Evolutionary conservation across 2,888 invertebrate genomes (phyloP).

Genomic region (Ochlodes sylvanus): DNA sequence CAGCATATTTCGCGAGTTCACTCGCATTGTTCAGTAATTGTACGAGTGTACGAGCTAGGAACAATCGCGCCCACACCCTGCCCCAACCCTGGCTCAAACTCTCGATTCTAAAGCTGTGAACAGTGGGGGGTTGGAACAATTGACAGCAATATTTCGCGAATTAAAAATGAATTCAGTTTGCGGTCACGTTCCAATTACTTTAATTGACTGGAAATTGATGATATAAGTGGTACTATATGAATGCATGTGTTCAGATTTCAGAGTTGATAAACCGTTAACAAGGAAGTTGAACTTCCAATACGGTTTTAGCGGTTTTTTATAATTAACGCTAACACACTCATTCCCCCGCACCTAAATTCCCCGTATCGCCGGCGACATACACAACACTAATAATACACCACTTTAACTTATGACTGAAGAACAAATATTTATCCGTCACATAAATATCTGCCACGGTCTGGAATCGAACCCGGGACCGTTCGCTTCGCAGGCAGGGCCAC

Average conservation of each 20-base stretch:
- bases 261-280: too few species aligned
- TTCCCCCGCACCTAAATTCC: too few species aligned
- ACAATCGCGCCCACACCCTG: slow-evolving; percentile 20
- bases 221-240: neutral
- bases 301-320: too few species aligned
- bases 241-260: neutral
- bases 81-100: slow-evolving; percentile 7
- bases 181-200: slow-evolving; percentile 16
- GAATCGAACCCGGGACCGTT: too few species aligned
- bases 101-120: slow-evolving; percentile 1
- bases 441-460: too few species aligned
- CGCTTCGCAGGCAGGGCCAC: too few species aligned
- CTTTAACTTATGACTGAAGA: too few species aligned
- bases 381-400: too few species aligned
- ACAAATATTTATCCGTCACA: too few species aligned
- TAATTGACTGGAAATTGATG: neutral
- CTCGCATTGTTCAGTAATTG: slow-evolving; percentile 30
- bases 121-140: slow-evolving; percentile 32
- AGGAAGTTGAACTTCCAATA: too few species aligned
- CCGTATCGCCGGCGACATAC: too few species aligned
- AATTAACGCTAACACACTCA: too few species aligned
- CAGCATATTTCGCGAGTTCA: slow-evolving; percentile 36
- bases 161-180: slow-evolving; percentile 30
- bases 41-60: slow-evolving; percentile 15
- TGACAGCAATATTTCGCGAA: slow-evolving; percentile 30